A percentile compares a stretch with the other conserved stretches of the same genome.
Conservation (phyloP, 1,140 invertebrate genomes). For the Anastatus disparis region DNA sequence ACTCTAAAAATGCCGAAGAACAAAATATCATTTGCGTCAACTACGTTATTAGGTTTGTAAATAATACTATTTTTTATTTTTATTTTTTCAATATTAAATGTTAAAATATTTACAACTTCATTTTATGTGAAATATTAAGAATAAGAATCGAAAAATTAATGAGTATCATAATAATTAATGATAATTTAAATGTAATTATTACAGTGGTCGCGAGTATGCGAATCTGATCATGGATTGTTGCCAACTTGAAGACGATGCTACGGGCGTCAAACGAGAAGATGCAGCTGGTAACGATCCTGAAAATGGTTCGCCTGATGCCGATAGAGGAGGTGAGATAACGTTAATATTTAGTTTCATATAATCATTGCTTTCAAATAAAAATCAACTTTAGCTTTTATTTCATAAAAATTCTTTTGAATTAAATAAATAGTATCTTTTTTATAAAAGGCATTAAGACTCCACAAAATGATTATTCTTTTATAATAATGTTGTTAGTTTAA, state of each 20-base stretch:
- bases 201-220: constrained; percentile 90
- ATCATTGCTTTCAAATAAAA: no score
- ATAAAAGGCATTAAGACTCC: no score
- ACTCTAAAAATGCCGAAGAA: constrained; percentile 93
- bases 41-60: constrained; percentile 86
- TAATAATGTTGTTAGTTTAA: no score
- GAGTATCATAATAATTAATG: background rate
- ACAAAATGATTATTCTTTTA: no score
- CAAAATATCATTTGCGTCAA: constrained; percentile 97
- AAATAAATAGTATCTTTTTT: no score
- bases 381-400: no score
- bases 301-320: constrained; percentile 86
- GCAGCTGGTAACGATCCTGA: constrained; percentile 82
- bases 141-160: no score
- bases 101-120: background rate
- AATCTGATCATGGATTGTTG: constrained; percentile 93
- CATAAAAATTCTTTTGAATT: no score
- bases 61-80: background rate
- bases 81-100: background rate
- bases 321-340: constrained; percentile 73
- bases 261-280: constrained; percentile 83
- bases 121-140: background rate
- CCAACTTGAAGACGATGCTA: constrained; percentile 84
- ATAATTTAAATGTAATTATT: constrained; percentile 46
- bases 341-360: no score